Percentiles rank a stretch among this genome's conserved stretches.
These are phyloP conservation scores for Listrodromus nycthemerus DNA, from an alignment of 2,888 invertebrate species.

Conservation along the genomic window DNA sequence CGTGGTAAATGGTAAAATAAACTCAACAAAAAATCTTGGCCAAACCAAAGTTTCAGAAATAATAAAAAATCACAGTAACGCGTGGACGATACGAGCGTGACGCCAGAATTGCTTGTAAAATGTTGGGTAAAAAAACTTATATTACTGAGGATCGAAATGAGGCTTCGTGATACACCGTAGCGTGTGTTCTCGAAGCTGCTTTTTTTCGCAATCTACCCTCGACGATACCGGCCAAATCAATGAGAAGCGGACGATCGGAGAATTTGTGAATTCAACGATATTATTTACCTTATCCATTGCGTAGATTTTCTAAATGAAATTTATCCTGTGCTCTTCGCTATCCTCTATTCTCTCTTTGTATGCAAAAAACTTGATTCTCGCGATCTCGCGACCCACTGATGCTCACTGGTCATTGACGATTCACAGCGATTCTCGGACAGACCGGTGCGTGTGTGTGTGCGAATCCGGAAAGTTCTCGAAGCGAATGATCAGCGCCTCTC, in stretches of 20 bases:
- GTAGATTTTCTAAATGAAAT: slow-evolving; percentile 10
- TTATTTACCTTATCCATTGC: slow-evolving; percentile 51
- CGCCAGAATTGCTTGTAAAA: background rate
- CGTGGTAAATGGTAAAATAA: slow-evolving; percentile 7
- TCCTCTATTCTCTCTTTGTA: slow-evolving; percentile 38
- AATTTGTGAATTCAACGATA: background rate
- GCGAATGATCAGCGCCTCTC: slow-evolving; percentile 50
- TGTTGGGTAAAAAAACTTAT: background rate
- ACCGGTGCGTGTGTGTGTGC: slow-evolving; percentile 47
- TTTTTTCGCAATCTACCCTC: slow-evolving; percentile 1
- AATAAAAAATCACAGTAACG: background rate
- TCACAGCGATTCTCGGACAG: slow-evolving; percentile 43
- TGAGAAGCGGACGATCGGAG: background rate
- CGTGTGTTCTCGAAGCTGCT: slow-evolving; percentile 18
- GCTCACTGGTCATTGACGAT: slow-evolving; percentile 35
- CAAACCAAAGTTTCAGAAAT: background rate
- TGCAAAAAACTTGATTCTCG: slow-evolving; percentile 30
- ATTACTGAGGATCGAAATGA: background rate
- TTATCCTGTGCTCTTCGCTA: background rate
- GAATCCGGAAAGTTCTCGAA: slow-evolving; percentile 65
- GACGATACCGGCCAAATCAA: background rate
- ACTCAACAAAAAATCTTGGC: background rate
- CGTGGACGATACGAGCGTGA: background rate
- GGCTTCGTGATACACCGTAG: slow-evolving; percentile 7
- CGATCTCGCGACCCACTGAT: slow-evolving; percentile 29